Evolutionary conservation across 2,888 invertebrate genomes (phyloP), one percentile per base, ranked within the genome.

Genomic region (Bombylius major): DNA sequence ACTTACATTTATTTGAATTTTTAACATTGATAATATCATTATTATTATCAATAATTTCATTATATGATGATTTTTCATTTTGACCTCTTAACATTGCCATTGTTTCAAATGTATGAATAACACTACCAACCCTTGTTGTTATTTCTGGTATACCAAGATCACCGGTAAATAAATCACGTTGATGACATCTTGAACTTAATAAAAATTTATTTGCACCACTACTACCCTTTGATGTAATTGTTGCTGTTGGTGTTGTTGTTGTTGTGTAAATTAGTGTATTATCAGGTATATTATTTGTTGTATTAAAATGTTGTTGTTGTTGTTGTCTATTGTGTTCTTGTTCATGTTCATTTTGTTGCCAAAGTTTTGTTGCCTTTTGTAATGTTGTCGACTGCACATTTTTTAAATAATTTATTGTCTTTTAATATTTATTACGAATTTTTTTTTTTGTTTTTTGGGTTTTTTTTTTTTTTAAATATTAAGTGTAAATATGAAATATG

Each of bases 81-180:
- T 67, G 64, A 14, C 66, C 67, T 0, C 67, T 67, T 56, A 69
- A 65, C 63, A 70, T 64, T 42, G 72, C 73, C 65, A 75, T 63
- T 14, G 72, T 71, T 60, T 74, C 74, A 56, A 74, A 75, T 4
- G 69, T 73, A 58, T 75, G 72, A 45, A 74, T 70, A 58, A 74
- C 71, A 59, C 70, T 71, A 55, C 73, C 74, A 45, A 74, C 74
- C 59, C 69, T 74, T 3, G 71, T 70, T 58, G 64, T 70, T 51
- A 75, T 70, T 60, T 73, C 70, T 45, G 74, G 74, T 57, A 74
- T 71, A 53, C 74, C 74, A 54, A 74, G 62, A 55, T 73, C 73
- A 39, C 74, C 74, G 60, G 68, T 70, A 57, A 75, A 75, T 34
- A 74, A 58, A 64, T 73, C 73, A 14, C 71, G 69, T 54, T 71